Conservation (phyloP, 1,140 invertebrate species). For the Lithobius niger region DNA sequence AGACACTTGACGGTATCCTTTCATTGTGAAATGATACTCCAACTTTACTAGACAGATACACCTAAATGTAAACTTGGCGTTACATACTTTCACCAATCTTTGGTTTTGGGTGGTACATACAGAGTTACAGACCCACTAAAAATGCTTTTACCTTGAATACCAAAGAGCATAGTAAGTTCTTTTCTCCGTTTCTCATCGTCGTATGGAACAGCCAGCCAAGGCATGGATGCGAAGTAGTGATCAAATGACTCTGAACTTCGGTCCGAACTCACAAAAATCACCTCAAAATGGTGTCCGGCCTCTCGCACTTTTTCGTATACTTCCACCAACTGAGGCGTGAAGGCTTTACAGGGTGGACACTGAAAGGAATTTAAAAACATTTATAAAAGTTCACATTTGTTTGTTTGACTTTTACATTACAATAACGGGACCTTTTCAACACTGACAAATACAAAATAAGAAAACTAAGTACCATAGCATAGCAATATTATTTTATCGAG, state of each 20-base stretch:
- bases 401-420: too few species aligned
- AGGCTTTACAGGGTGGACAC: constrained; percentile 70
- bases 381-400: not conserved
- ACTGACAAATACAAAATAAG: constrained; percentile 8
- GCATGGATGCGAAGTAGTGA: constrained; percentile 50
- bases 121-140: too few species aligned
- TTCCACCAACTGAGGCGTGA: constrained; percentile 56
- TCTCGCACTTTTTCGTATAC: constrained; percentile 53
- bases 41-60: too few species aligned
- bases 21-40: too few species aligned
- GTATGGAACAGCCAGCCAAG: constrained; percentile 54
- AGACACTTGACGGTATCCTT: too few species aligned
- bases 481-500: not conserved
- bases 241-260: constrained; percentile 53
- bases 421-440: too few species aligned
- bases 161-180: constrained; percentile 47
- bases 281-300: constrained; percentile 53
- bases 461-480: not conserved
- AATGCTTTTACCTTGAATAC: constrained; percentile 51
- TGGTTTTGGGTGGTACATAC: too few species aligned
- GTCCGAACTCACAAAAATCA: constrained; percentile 70
- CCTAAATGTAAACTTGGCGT: too few species aligned
- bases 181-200: constrained; percentile 43
- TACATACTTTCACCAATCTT: too few species aligned
- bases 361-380: constrained; percentile 25